Evolutionary conservation across 2,113 vertebrate species (phyloP).

Genomic region (Leucoraja erinaceus): DNA sequence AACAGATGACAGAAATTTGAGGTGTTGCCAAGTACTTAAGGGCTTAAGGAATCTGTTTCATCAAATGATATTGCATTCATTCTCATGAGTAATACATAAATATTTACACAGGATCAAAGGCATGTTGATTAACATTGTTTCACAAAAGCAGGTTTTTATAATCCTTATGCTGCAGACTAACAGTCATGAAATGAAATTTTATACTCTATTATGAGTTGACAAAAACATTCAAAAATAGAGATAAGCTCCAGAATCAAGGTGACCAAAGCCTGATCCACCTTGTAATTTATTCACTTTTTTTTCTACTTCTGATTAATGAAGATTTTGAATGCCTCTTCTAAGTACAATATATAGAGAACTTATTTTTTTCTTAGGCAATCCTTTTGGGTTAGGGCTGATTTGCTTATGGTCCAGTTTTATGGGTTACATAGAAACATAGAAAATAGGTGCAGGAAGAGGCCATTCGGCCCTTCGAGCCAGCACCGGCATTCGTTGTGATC

Average conservation of each 20-base stretch:
- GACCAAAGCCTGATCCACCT: neutral
- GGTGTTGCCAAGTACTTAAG: neutral
- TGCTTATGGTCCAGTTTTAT: too few relatives aligned
- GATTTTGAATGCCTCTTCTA: neutral
- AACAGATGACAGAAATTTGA: conserved; percentile 19
- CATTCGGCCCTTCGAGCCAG: too few relatives aligned
- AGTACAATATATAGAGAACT: too few relatives aligned
- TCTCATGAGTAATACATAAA: neutral
- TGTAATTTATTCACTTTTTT: neutral
- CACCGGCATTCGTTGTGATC: too few relatives aligned
- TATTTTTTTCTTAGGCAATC: too few relatives aligned
- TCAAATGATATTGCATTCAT: neutral
- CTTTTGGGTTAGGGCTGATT: too few relatives aligned
- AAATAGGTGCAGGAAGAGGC: too few relatives aligned
- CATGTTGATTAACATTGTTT: neutral
- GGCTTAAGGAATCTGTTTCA: conserved; percentile 2
- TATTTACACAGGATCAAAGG: neutral
- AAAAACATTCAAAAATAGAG: neutral
- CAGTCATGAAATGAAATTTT: neutral
- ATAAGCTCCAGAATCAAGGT: neutral
- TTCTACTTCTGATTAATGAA: neutral
- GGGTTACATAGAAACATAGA: too few relatives aligned
- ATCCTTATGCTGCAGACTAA: neutral
- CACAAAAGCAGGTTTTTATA: conserved; percentile 3
- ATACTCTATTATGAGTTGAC: neutral